Percentiles rank a stretch among this genome's conserved stretches.
phyloP scores from a whole-genome alignment of 2,113 vertebrate species.

The Dolichotis patagonum region DNA sequence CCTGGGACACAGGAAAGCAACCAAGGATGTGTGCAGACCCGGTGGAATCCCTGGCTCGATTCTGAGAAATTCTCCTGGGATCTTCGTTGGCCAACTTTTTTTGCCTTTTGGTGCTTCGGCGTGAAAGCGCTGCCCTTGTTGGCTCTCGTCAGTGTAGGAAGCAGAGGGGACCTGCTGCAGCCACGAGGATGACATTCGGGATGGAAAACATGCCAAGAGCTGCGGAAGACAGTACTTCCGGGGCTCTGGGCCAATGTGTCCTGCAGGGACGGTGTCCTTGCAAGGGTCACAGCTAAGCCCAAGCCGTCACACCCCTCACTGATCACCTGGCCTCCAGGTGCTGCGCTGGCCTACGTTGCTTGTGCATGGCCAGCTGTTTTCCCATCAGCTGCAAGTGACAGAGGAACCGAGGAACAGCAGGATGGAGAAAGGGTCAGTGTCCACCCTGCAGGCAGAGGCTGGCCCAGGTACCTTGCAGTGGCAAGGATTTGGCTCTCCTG shows the following conservation, averaged over 20 bases:
- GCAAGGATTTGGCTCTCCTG: too few relatives aligned
- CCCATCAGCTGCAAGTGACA: neutral
- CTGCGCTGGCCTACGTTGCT: neutral
- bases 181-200: neutral
- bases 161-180: neutral
- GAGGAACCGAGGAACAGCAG: neutral
- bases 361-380: neutral
- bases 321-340: too few relatives aligned
- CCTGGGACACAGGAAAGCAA: neutral
- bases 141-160: neutral
- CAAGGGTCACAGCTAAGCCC: neutral
- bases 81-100: neutral
- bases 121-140: neutral
- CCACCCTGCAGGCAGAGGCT: neutral
- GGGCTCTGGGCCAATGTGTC: too few relatives aligned
- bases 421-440: neutral
- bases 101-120: neutral
- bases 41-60: neutral
- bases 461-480: too few relatives aligned
- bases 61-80: neutral
- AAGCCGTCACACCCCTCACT: too few relatives aligned
- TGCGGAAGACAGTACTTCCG: neutral
- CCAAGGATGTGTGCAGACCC: neutral
- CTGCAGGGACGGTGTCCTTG: too few relatives aligned
- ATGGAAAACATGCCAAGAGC: neutral